Evolutionary conservation across 2,113 vertebrate genomes (phyloP).

Genomic region (Catharus minimus): DNA sequence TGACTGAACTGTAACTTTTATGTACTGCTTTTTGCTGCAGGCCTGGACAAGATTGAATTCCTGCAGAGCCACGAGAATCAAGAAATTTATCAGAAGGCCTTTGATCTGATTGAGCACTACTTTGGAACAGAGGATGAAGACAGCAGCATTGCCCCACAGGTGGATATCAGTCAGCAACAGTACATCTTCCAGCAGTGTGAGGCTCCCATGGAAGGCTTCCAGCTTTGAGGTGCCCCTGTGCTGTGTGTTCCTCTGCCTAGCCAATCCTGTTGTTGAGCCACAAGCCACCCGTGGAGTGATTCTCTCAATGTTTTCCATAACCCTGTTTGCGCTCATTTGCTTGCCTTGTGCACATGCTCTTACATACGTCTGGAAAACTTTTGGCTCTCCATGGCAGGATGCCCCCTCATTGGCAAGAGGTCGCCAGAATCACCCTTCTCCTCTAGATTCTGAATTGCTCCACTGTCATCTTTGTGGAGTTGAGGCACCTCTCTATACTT

Average conservation of each 20-base stretch:
- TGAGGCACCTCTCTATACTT: slow-evolving; percentile 67
- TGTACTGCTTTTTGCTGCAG: slow-evolving; percentile 66
- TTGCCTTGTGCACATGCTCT: slow-evolving; percentile 82
- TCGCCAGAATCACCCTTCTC: slow-evolving; percentile 64
- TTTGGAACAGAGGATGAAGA: slow-evolving; percentile 97
- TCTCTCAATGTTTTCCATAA: slow-evolving; percentile 80
- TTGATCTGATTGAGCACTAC: slow-evolving; percentile 97
- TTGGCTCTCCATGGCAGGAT: slow-evolving; percentile 77
- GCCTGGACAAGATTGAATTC: slow-evolving; percentile 97
- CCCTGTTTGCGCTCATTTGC: slow-evolving; percentile 80
- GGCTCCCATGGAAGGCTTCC: slow-evolving; percentile 97
- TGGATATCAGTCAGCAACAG: slow-evolving; percentile 96
- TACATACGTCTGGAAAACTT: slow-evolving; percentile 80
- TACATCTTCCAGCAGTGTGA: slow-evolving; percentile 98
- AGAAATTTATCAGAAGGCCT: slow-evolving; percentile 98
- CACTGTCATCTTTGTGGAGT: slow-evolving; percentile 57
- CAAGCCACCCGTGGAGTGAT: slow-evolving; percentile 76
- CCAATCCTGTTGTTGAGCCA: slow-evolving; percentile 76
- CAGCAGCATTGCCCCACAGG: slow-evolving; percentile 89
- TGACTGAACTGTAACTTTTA: neutral
- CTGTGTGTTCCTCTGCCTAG: slow-evolving; percentile 64
- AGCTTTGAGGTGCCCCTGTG: slow-evolving; percentile 84
- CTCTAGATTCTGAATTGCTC: slow-evolving; percentile 73
- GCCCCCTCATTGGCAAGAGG: slow-evolving; percentile 71
- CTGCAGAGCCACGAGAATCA: slow-evolving; percentile 97